Conservation (phyloP, 2,113 vertebrate genomes). For the Phalacrocorax aristotelis region DNA sequence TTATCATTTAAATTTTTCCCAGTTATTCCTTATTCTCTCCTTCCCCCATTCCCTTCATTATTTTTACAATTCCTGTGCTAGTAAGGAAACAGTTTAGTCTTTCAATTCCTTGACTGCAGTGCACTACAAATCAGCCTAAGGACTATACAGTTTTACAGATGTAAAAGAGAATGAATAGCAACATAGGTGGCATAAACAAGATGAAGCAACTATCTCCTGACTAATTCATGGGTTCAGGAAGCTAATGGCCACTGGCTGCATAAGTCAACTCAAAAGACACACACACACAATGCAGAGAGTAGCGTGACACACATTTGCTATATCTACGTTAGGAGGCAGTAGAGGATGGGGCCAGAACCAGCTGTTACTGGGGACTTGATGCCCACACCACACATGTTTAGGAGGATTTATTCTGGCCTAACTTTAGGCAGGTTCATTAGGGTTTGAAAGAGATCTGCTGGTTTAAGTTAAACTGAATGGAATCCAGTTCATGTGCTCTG, state of each 20-base stretch:
- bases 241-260: background rate
- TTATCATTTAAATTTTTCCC: background rate
- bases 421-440: background rate
- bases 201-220: background rate
- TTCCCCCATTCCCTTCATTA: background rate
- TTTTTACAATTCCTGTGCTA: background rate
- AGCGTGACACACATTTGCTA: background rate
- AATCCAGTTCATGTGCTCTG: background rate
- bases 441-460: background rate
- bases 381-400: accelerated
- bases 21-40: background rate
- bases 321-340: accelerated
- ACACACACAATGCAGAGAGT: background rate
- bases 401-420: background rate
- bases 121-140: background rate
- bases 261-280: background rate
- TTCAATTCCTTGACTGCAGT: background rate
- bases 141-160: background rate
- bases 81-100: background rate
- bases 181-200: background rate
- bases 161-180: background rate
- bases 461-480: background rate
- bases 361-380: background rate
- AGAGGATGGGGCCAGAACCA: background rate
- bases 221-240: background rate